Percentiles rank a stretch among this genome's conserved stretches.
These are phyloP conservation scores for Eulacestoma nigropectus DNA, from an alignment of 2,113 vertebrate genomes.

Conservation along the genomic window DNA sequence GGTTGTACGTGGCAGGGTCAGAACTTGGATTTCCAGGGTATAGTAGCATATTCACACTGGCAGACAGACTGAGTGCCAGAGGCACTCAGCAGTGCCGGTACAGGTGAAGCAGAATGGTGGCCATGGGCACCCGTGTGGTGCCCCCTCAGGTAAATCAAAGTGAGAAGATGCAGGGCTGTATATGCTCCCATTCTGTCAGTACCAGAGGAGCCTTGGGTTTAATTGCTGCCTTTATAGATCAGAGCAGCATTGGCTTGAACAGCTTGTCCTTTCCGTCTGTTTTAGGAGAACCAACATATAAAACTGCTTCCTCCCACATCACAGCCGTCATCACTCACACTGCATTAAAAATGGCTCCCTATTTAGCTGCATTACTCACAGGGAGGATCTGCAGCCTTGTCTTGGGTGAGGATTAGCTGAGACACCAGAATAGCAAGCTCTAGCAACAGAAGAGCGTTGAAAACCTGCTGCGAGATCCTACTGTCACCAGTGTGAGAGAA, in stretches of 20 bases:
- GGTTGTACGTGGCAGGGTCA: background rate
- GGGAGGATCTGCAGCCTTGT: background rate
- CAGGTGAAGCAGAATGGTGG: background rate
- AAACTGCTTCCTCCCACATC: constrained; percentile 21
- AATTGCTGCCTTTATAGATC: constrained; percentile 61
- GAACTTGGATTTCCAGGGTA: background rate
- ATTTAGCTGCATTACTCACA: constrained; percentile 4
- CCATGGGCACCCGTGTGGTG: rapidly evolving
- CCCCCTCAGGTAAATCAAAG: constrained; percentile 8
- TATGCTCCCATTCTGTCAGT: background rate
- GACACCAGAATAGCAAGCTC: background rate
- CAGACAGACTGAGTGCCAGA: background rate
- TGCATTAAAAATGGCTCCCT: background rate
- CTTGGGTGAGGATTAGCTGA: background rate
- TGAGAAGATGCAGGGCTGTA: background rate
- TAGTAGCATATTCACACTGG: background rate
- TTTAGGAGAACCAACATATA: constrained; percentile 53
- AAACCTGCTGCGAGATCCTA: background rate
- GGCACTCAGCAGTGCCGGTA: background rate
- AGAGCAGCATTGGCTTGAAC: constrained; percentile 56
- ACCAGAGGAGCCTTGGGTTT: constrained; percentile 32
- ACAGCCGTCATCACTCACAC: background rate
- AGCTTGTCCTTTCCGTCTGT: constrained; percentile 57
- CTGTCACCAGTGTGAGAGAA: background rate
- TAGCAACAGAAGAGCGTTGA: background rate